Evolutionary conservation across 2,797 vertebrate species (phyloP).

Genomic region (Carapus acus): DNA sequence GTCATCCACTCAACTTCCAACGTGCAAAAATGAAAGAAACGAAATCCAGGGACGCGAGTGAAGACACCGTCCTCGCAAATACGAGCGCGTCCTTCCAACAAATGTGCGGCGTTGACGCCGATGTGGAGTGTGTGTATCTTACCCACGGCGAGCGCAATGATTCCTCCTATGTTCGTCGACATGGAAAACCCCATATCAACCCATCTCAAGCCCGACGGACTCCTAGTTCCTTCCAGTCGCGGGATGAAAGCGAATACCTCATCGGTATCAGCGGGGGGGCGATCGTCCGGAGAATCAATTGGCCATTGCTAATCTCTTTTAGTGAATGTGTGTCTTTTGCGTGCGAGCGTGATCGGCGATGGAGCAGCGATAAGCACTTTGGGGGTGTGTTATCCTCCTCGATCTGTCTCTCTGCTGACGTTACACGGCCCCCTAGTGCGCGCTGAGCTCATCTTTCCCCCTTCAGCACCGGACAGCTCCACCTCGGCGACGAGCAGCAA

Average conservation of each 20-base stretch:
- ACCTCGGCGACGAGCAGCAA: constrained; percentile 23
- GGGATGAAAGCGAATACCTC: constrained; percentile 21
- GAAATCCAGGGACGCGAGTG: constrained; percentile 10
- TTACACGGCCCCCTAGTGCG: constrained; percentile 55
- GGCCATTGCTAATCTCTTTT: constrained; percentile 20
- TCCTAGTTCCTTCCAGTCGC: constrained; percentile 49
- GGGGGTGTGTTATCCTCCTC: constrained; percentile 34
- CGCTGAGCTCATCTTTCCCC: constrained; percentile 52
- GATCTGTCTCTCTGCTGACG: constrained; percentile 57
- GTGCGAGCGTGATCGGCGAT: constrained; percentile 24
- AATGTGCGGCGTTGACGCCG: not conserved
- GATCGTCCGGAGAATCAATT: constrained; percentile 32
- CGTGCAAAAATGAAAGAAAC: constrained; percentile 23
- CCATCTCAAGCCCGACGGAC: constrained; percentile 62
- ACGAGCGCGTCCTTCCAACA: constrained; percentile 1
- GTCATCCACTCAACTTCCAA: not conserved
- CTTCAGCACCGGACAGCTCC: constrained; percentile 55
- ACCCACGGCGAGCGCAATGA: constrained; percentile 61
- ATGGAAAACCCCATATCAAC: constrained; percentile 72
- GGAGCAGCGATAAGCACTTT: constrained; percentile 26
- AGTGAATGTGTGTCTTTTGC: constrained; percentile 12
- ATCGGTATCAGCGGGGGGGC: constrained; percentile 10
- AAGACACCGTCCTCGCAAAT: not conserved
- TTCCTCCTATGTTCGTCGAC: constrained; percentile 63
- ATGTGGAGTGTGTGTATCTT: constrained; percentile 33